Percentiles rank a stretch among this genome's conserved stretches.
Conservation (phyloP, 2,888 invertebrate species). For the Epirrita christyi region DNA sequence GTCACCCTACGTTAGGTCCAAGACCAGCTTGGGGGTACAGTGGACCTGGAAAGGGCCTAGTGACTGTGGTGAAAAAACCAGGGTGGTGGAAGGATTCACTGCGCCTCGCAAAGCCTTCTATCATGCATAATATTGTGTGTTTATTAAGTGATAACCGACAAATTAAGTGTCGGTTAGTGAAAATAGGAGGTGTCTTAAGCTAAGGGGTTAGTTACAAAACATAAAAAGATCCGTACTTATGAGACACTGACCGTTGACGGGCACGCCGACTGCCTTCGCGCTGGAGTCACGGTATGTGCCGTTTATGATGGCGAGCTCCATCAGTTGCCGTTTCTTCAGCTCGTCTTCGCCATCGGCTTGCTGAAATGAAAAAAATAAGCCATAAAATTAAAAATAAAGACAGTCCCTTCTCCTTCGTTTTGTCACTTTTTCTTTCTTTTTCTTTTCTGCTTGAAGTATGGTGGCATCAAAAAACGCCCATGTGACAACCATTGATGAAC, state of each 20-base stretch:
- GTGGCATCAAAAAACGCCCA: no score
- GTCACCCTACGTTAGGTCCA: no score
- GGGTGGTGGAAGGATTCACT: no score
- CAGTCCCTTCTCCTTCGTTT: background rate
- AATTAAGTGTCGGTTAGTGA: constrained; percentile 2
- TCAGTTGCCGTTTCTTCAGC: constrained; percentile 99
- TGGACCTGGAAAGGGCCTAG: no score
- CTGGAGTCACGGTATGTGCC: constrained; percentile 99
- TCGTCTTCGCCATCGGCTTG: constrained; percentile 99
- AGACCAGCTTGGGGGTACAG: no score
- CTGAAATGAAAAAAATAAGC: constrained; percentile 73
- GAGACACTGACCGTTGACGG: constrained; percentile 90
- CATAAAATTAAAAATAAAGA: background rate
- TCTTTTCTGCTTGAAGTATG: background rate
- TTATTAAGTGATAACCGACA: no score
- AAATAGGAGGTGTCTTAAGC: constrained; percentile 1
- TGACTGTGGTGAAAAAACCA: no score
- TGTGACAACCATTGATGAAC: background rate
- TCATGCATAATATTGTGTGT: no score
- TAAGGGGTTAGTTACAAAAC: constrained; percentile 75
- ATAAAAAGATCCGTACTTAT: constrained; percentile 82
- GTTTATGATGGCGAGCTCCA: constrained; percentile 99
- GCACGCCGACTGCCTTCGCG: constrained; percentile 91
- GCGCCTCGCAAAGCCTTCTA: no score
- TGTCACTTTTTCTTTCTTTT: background rate